A percentile compares a stretch with the other conserved stretches of the same genome.
These are phyloP conservation scores for Thera obeliscata DNA, from an alignment of 2,888 invertebrate genomes.

Conservation along the genomic window DNA sequence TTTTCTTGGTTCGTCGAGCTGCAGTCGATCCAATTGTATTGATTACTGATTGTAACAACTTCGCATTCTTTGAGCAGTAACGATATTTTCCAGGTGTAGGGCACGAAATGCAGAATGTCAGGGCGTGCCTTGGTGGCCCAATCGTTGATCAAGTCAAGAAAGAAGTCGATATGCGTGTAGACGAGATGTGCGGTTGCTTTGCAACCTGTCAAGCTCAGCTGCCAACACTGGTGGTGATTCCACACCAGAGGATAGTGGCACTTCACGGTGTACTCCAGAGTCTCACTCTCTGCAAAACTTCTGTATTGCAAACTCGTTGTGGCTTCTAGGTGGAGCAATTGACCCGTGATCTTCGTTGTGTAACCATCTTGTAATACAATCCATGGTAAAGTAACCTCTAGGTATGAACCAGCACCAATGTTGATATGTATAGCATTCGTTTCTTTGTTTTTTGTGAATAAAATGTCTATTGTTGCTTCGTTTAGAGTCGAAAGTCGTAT, in stretches of 20 bases:
- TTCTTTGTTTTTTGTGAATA: slow-evolving; percentile 97
- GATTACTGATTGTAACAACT: slow-evolving; percentile 95
- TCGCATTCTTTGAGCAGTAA: slow-evolving; percentile 97
- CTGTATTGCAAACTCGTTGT: slow-evolving; percentile 97
- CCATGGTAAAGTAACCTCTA: slow-evolving; percentile 99
- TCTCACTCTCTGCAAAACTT: slow-evolving; percentile 96
- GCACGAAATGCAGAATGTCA: slow-evolving; percentile 97
- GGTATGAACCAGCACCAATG: slow-evolving; percentile 96
- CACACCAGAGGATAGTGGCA: slow-evolving; percentile 96
- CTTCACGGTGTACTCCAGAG: slow-evolving; percentile 94
- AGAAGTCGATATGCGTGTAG: slow-evolving; percentile 98
- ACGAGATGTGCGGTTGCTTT: slow-evolving; percentile 97
- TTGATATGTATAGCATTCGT: slow-evolving; percentile 99
- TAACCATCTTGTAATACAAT: slow-evolving; percentile 94
- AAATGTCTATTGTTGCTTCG: slow-evolving; percentile 97
- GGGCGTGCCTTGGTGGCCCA: slow-evolving; percentile 98
- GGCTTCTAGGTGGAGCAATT: slow-evolving; percentile 96
- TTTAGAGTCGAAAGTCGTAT: slow-evolving; percentile 95
- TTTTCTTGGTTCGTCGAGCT: slow-evolving; percentile 98
- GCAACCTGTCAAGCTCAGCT: slow-evolving; percentile 94
- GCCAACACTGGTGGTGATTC: slow-evolving; percentile 99
- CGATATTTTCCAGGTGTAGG: slow-evolving; percentile 98
- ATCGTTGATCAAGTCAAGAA: slow-evolving; percentile 97
- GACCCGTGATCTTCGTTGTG: slow-evolving; percentile 95
- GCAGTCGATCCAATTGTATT: slow-evolving; percentile 99